Evolutionary conservation across 2,113 vertebrate species (phyloP).

Genomic region (Reinhardtius hippoglossoides): DNA sequence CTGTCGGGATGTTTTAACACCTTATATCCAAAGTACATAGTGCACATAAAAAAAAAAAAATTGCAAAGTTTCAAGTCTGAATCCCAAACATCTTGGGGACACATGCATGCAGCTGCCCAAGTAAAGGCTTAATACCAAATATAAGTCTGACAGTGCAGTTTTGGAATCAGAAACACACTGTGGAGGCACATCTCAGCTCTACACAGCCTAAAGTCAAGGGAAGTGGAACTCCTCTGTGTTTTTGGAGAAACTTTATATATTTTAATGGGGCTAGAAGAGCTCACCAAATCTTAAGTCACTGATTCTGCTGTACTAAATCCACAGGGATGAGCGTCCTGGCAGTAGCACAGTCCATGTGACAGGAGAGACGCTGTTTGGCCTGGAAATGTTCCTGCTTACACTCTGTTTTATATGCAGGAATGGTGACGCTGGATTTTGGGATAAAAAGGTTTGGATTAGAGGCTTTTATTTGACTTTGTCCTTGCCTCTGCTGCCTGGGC

Average conservation of each 20-base stretch:
- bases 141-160: constrained; percentile 36
- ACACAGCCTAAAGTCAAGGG: constrained; percentile 33
- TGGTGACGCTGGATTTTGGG: constrained; percentile 57
- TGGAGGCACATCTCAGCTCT: constrained; percentile 56
- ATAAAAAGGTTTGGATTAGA: constrained; percentile 60
- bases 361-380: constrained; percentile 53
- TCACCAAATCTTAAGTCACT: constrained; percentile 17
- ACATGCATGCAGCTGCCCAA: constrained; percentile 59
- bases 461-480: constrained; percentile 41
- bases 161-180: constrained; percentile 42
- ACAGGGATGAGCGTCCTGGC: constrained; percentile 28
- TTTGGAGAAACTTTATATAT: constrained; percentile 29
- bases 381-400: constrained; percentile 51
- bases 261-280: neutral
- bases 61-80: constrained; percentile 64
- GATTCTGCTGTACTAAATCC: constrained; percentile 9
- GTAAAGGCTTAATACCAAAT: constrained; percentile 52
- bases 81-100: constrained; percentile 59
- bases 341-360: constrained; percentile 40
- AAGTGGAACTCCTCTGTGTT: constrained; percentile 30
- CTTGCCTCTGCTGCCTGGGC: constrained; percentile 50
- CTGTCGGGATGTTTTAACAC: constrained; percentile 28
- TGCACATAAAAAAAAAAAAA: constrained; percentile 54
- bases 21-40: constrained; percentile 51
- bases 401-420: constrained; percentile 64